Conservation (phyloP, 2,888 invertebrate genomes). For the Shargacucullia verbasci region DNA sequence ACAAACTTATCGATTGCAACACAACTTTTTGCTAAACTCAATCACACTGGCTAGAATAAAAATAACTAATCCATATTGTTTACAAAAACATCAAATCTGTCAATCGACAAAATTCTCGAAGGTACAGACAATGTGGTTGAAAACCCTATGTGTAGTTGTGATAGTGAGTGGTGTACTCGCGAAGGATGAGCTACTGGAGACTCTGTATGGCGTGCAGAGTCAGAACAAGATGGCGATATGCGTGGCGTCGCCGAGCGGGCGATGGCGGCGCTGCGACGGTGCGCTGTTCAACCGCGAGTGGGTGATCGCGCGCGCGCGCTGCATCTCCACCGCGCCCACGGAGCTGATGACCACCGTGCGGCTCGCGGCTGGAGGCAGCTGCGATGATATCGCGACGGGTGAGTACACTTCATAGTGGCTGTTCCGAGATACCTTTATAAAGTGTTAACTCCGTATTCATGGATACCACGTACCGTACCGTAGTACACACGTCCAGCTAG, state of each 20-base stretch:
- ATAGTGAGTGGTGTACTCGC: constrained; percentile 19
- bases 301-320: constrained; percentile 53
- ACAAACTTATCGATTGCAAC: neutral
- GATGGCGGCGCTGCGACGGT: constrained; percentile 49
- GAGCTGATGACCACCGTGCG: constrained; percentile 29
- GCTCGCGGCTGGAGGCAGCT: constrained; percentile 21
- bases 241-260: constrained; percentile 17
- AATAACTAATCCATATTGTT: neutral
- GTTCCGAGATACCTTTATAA: too few relatives aligned
- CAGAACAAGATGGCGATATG: constrained; percentile 49
- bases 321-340: constrained; percentile 28
- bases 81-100: neutral
- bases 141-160: constrained; percentile 21
- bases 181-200: constrained; percentile 34
- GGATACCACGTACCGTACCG: too few relatives aligned
- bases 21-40: neutral
- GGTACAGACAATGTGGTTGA: constrained; percentile 34
- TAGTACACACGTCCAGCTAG: too few relatives aligned
- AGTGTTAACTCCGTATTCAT: too few relatives aligned
- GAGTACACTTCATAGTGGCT: neutral
- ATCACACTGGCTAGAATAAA: constrained; percentile 14
- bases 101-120: constrained; percentile 8
- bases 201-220: constrained; percentile 44
- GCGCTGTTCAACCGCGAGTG: constrained; percentile 61
- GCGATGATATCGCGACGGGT: constrained; percentile 39